phyloP scores from a whole-genome alignment of 2,888 invertebrate genomes.

The Lycia hirtaria region DNA sequence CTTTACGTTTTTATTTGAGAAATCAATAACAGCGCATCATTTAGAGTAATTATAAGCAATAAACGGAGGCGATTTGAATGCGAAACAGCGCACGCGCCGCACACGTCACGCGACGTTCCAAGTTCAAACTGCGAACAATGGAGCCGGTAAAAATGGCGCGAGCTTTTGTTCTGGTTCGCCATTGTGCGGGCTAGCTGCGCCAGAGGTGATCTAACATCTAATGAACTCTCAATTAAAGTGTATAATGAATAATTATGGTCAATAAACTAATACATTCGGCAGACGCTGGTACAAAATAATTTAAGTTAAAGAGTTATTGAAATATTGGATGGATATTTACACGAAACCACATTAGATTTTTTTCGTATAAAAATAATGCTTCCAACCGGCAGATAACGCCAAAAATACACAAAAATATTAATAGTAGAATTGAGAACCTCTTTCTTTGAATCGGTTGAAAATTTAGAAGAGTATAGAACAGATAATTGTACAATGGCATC shows the following conservation, averaged over 20 bases:
- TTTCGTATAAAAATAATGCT: too few relatives aligned
- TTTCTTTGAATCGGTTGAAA: too few relatives aligned
- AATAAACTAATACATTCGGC: not conserved
- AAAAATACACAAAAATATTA: too few relatives aligned
- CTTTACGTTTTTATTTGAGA: conserved; percentile 10
- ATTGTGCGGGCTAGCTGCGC: conserved; percentile 61
- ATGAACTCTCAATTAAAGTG: conserved; percentile 34
- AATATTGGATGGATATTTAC: too few relatives aligned
- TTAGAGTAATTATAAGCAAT: conserved; percentile 65
- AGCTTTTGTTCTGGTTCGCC: conserved; percentile 77
- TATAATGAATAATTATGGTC: too few relatives aligned
- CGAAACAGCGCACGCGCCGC: conserved; percentile 76
- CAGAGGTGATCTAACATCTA: conserved; percentile 43
- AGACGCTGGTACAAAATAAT: not conserved
- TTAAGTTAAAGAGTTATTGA: too few relatives aligned
- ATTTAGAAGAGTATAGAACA: too few relatives aligned
- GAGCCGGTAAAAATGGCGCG: conserved; percentile 76
- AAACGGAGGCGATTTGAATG: conserved; percentile 74
- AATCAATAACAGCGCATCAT: conserved; percentile 30
- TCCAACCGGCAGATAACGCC: too few relatives aligned
- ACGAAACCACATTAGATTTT: too few relatives aligned
- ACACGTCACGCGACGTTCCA: conserved; percentile 79
- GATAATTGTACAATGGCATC: too few relatives aligned
- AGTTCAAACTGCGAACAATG: conserved; percentile 80
- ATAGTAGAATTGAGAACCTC: too few relatives aligned